These are phyloP conservation scores for Marmota flaviventris DNA, from an alignment of 2,113 vertebrate genomes.

Conservation along the genomic window DNA sequence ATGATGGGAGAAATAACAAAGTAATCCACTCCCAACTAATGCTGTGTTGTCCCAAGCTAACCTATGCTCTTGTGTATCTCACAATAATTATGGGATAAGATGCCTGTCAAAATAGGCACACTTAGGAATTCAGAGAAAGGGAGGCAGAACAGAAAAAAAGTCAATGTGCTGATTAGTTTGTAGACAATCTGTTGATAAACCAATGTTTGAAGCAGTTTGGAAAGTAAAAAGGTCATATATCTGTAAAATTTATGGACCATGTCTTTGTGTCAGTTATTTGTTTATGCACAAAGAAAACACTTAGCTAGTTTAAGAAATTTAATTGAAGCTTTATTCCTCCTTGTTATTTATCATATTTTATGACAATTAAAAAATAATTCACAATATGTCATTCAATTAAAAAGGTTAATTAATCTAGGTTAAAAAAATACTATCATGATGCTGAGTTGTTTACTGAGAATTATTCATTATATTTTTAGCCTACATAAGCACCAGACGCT, in stretches of 20 bases:
- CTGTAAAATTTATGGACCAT: background rate
- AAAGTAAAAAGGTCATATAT: constrained; percentile 43
- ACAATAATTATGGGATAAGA: constrained; percentile 4
- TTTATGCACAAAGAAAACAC: constrained; percentile 43
- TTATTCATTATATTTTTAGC: constrained; percentile 48
- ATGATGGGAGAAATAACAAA: background rate
- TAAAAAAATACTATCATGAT: constrained; percentile 52
- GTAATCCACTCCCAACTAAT: background rate
- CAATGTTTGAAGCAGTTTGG: constrained; percentile 3
- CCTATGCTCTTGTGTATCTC: background rate
- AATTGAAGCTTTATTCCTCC: constrained; percentile 44
- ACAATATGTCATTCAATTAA: constrained; percentile 32
- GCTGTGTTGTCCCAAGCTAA: background rate
- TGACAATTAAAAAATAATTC: constrained; percentile 57
- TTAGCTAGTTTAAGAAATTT: constrained; percentile 33
- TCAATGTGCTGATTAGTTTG: background rate
- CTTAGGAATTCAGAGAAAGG: background rate
- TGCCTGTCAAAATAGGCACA: background rate
- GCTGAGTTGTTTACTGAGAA: constrained; percentile 40
- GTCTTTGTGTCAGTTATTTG: constrained; percentile 27
- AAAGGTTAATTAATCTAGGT: constrained; percentile 62
- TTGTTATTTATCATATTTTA: constrained; percentile 57
- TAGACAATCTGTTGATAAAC: constrained; percentile 40
- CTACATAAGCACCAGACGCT: background rate
- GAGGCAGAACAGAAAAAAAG: background rate